These are phyloP conservation scores for Thelohanellus kitauei DNA, from an alignment of 30 jellyfish, hydroid and myxozoan species.

Conservation along the genomic window DNA sequence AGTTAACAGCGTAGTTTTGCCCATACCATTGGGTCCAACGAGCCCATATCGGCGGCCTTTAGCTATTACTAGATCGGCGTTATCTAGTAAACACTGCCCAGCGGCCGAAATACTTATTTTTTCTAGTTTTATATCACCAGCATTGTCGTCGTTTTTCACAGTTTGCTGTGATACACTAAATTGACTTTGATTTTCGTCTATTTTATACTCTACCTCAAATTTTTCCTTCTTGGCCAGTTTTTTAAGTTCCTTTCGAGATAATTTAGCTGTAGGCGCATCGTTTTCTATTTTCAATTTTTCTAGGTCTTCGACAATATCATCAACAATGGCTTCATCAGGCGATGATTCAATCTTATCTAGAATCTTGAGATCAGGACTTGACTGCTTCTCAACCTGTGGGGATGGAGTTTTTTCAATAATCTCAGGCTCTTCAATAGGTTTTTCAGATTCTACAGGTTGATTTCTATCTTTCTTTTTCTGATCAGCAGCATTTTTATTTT, in stretches of 20 bases:
- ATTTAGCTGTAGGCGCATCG: no score
- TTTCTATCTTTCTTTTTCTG: no score
- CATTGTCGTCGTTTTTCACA: neutral
- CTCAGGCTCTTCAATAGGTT: no score
- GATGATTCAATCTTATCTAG: no score
- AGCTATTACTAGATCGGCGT: constrained; percentile 50
- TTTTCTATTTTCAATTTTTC: no score
- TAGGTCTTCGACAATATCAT: no score
- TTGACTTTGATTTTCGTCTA: neutral
- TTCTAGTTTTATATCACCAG: constrained; percentile 19
- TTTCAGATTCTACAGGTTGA: no score
- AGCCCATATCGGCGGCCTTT: constrained; percentile 95
- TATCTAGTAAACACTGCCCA: constrained; percentile 44
- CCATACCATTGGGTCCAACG: constrained; percentile 99
- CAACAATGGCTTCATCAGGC: no score
- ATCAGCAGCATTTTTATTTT: no score
- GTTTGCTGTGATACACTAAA: neutral
- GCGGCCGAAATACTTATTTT: constrained; percentile 77
- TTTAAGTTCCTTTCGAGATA: neutral
- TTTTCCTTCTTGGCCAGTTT: neutral
- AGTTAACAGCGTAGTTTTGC: constrained; percentile 68
- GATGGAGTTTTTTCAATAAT: no score
- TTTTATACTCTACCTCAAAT: neutral
- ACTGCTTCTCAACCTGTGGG: no score
- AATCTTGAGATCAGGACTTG: no score